Conservation (phyloP, 2,113 vertebrate species). For the Manacus vitellinus region DNA sequence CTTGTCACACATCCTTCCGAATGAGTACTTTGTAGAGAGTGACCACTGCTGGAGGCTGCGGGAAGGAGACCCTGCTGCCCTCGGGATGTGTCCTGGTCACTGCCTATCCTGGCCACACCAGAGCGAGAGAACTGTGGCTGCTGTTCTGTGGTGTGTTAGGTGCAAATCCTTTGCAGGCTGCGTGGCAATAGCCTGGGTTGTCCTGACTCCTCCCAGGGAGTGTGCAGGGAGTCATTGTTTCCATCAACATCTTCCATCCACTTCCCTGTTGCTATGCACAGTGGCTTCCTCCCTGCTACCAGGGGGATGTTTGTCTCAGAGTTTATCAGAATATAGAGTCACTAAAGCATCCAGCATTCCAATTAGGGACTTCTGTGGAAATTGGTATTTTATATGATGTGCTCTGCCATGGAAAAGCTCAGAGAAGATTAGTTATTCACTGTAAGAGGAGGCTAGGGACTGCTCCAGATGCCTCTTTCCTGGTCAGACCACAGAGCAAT, state of each 20-base stretch:
- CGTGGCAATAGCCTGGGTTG: not conserved
- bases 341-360: not conserved
- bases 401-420: not conserved
- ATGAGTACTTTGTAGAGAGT: not conserved
- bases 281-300: not conserved
- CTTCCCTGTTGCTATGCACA: not conserved
- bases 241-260: not conserved
- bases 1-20: not conserved
- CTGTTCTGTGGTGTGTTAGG: not conserved
- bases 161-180: not conserved
- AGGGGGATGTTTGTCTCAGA: not conserved
- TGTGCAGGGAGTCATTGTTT: not conserved
- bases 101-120: not conserved
- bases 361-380: not conserved
- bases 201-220: not conserved
- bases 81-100: not conserved
- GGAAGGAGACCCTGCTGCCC: not conserved
- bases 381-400: not conserved
- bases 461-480: not conserved
- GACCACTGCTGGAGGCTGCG: not conserved
- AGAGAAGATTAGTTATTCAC: not conserved
- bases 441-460: too few species aligned
- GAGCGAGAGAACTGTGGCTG: not conserved
- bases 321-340: not conserved
- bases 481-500: fast-evolving